phyloP scores from a whole-genome alignment of 2,797 vertebrate genomes.

The Graptemys geographica region DNA sequence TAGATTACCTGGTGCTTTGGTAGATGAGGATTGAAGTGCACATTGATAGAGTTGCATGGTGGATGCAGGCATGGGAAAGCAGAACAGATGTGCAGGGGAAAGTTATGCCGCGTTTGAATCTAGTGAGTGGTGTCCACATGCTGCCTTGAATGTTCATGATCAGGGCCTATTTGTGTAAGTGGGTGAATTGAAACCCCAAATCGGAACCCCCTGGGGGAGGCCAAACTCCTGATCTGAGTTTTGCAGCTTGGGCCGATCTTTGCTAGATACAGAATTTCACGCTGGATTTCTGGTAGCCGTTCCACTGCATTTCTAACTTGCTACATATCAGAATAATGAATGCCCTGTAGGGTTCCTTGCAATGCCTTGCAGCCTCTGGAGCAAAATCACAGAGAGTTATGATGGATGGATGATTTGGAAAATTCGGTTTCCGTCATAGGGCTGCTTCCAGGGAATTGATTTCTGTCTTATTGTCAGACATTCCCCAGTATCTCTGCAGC shows the following conservation, averaged over 20 bases:
- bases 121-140: neutral
- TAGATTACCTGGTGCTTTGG: neutral
- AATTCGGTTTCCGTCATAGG: fast-evolving
- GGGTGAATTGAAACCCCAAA: neutral
- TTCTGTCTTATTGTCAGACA: neutral
- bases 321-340: neutral
- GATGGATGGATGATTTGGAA: neutral
- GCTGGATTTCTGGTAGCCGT: neutral
- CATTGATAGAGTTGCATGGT: neutral
- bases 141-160: neutral
- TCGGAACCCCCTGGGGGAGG: fast-evolving
- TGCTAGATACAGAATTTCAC: fast-evolving
- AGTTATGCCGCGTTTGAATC: neutral
- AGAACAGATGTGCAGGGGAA: neutral
- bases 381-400: neutral
- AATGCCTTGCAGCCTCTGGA: neutral
- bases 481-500: neutral
- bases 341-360: neutral
- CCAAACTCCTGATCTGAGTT: neutral
- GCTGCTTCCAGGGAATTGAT: neutral
- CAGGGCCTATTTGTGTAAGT: neutral
- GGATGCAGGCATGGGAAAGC: neutral
- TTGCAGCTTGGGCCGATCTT: fast-evolving
- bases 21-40: neutral
- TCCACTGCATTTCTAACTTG: neutral